These are phyloP conservation scores for Ormia ochracea DNA, from an alignment of 2,888 invertebrate genomes.

Conservation along the genomic window DNA sequence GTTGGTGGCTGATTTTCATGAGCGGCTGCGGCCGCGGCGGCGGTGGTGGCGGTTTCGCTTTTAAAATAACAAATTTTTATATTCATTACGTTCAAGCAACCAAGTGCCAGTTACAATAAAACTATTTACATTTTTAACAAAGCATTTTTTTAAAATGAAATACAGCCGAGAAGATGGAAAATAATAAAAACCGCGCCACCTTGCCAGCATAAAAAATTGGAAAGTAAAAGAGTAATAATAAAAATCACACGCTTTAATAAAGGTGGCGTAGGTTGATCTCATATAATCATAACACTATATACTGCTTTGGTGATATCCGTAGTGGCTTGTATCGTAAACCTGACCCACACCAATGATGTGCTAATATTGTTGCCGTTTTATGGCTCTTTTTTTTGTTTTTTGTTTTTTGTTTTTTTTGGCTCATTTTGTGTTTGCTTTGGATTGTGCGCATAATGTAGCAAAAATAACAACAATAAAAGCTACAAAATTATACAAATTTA, in stretches of 20 bases:
- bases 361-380: slow-evolving; percentile 56
- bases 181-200: slow-evolving; percentile 38
- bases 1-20: slow-evolving; percentile 49
- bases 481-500: slow-evolving; percentile 49
- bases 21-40: slow-evolving; percentile 2
- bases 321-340: slow-evolving; percentile 42
- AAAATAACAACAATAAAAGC: slow-evolving; percentile 34
- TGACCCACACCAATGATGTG: slow-evolving; percentile 61
- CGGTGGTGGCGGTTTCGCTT: slow-evolving; percentile 43
- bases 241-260: slow-evolving; percentile 63
- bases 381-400: slow-evolving; percentile 21
- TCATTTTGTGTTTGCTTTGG: slow-evolving; percentile 48
- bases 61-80: slow-evolving; percentile 36
- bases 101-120: slow-evolving; percentile 49
- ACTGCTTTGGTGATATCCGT: slow-evolving; percentile 28
- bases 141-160: slow-evolving; percentile 46
- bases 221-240: slow-evolving; percentile 57
- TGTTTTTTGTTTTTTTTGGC: neutral
- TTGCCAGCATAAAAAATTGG: slow-evolving; percentile 55
- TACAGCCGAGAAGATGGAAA: slow-evolving; percentile 8
- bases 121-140: slow-evolving; percentile 51
- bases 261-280: slow-evolving; percentile 63
- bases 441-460: slow-evolving; percentile 55
- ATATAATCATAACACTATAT: slow-evolving; percentile 60
- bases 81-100: slow-evolving; percentile 17